Evolutionary conservation across 2,113 vertebrate species (phyloP).

Genomic region (Spizaetus ornatus): DNA sequence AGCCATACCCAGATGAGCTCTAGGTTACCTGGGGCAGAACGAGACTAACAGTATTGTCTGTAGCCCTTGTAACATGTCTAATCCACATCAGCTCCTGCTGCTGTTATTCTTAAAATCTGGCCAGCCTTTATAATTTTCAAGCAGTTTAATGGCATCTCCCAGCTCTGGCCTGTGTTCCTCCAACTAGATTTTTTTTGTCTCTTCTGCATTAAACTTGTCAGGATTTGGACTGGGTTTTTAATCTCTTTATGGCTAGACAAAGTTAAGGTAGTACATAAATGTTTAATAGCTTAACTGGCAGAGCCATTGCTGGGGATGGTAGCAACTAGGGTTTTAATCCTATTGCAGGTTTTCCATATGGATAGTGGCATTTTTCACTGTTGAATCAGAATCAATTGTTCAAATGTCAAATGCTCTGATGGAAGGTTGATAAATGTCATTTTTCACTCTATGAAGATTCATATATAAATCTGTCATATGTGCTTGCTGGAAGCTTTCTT

Average conservation of each 20-base stretch:
- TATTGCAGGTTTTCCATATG: neutral
- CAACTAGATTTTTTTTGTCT: neutral
- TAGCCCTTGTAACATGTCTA: neutral
- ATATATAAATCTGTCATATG: neutral
- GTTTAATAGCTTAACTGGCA: neutral
- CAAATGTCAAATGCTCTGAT: slow-evolving; percentile 4
- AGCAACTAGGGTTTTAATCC: neutral
- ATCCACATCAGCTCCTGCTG: neutral
- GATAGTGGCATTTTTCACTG: neutral
- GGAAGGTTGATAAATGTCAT: slow-evolving; percentile 38
- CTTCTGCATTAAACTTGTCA: neutral
- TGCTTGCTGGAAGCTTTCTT: neutral
- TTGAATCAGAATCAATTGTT: slow-evolving; percentile 27
- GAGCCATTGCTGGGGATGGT: neutral
- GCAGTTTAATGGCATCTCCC: neutral
- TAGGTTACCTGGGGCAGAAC: neutral
- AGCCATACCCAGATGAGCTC: neutral
- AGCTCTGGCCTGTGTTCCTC: neutral
- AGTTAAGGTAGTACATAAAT: neutral
- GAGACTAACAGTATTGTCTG: neutral
- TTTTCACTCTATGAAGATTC: neutral
- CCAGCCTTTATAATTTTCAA: neutral
- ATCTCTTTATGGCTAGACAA: neutral
- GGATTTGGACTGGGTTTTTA: neutral
- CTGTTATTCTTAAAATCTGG: neutral